A percentile compares a stretch with the other conserved stretches of the same genome.
phyloP scores from a whole-genome alignment of 2,888 invertebrate species.

The Ennomos erosarius region DNA sequence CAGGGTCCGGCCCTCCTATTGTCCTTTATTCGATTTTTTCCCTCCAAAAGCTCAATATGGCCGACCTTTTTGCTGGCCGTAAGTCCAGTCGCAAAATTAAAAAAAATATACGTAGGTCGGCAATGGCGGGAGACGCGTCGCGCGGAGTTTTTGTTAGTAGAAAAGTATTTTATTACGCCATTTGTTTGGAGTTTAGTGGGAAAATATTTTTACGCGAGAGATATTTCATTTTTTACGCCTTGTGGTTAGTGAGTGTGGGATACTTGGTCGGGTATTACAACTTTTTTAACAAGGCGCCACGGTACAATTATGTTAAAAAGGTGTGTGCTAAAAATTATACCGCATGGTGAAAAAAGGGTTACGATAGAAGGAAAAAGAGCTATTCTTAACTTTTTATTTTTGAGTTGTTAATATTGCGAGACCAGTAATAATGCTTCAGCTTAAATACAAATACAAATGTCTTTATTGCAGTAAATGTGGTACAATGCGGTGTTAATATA shows the following conservation, averaged over 20 bases:
- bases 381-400: too few relatives aligned
- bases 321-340: too few relatives aligned
- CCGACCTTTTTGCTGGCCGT: constrained; percentile 53
- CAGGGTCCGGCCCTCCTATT: constrained; percentile 72
- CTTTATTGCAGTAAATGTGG: too few relatives aligned
- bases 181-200: constrained; percentile 29
- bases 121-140: constrained; percentile 10
- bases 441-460: too few relatives aligned
- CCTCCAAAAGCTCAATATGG: constrained; percentile 69
- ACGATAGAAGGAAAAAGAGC: too few relatives aligned
- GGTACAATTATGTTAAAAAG: too few relatives aligned
- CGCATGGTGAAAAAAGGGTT: too few relatives aligned
- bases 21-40: constrained; percentile 78
- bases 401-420: too few relatives aligned
- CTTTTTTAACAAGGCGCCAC: background rate
- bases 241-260: constrained; percentile 12
- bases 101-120: constrained; percentile 42
- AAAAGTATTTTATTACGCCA: constrained; percentile 36
- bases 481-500: too few relatives aligned
- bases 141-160: constrained; percentile 29
- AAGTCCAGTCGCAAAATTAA: constrained; percentile 57
- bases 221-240: constrained; percentile 18
- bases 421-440: too few relatives aligned
- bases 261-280: constrained; percentile 6
- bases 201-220: constrained; percentile 19